Percentiles rank a stretch among this genome's conserved stretches.
Conservation (phyloP, 2,113 vertebrate species). For the Mustela lutreola region DNA sequence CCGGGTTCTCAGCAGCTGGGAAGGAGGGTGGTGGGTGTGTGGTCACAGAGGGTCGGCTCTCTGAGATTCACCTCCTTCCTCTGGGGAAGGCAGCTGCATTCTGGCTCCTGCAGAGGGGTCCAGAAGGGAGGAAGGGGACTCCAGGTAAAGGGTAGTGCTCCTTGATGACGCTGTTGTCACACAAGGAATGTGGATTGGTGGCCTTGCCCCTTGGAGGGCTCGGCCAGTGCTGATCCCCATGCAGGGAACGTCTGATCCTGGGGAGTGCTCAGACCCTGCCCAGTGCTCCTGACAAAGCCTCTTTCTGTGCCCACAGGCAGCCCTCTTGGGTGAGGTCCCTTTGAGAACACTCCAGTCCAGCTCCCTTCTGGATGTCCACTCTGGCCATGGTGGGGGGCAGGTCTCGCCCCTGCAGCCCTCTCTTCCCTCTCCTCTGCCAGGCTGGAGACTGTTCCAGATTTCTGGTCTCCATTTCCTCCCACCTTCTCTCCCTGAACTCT, state of each 20-base stretch:
- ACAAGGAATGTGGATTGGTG: background rate
- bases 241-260: background rate
- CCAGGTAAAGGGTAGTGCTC: background rate
- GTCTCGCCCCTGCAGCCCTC: background rate
- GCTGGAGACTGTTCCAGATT: background rate
- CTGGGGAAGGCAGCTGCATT: background rate
- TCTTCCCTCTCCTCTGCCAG: background rate
- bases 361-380: background rate
- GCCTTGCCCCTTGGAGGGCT: too few species aligned
- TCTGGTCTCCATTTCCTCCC: background rate
- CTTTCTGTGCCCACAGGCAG: background rate
- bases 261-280: too few species aligned
- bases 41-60: background rate
- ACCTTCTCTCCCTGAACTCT: background rate
- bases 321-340: too few species aligned
- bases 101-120: background rate
- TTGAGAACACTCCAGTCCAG: background rate
- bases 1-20: background rate
- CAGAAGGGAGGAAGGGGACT: background rate
- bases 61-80: background rate
- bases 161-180: too few species aligned
- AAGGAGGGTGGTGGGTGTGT: accelerated
- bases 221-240: background rate
- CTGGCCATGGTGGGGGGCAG: background rate
- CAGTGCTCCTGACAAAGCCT: background rate